Base-by-base conservation (phyloP, 2,113 vertebrate species). In the Apus apus region DNA sequence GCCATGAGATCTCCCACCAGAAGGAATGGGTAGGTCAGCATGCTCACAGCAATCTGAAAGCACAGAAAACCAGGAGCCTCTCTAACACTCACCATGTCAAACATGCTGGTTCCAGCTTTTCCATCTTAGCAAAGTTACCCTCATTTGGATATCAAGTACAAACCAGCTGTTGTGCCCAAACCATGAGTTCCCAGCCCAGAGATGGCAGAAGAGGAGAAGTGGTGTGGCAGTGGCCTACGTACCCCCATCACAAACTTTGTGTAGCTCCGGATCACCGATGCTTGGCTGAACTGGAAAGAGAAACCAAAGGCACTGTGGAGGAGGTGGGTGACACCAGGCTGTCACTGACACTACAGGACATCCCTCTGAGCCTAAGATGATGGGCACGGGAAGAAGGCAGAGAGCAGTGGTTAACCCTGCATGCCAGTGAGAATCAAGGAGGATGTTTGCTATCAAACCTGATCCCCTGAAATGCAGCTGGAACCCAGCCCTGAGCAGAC, bases 171-270 rank as follows among this genome's bases (percentile, higher is more conserved):
- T 82, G 30, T 56, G 65, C 53, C 65, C 73, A 23, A 38, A n/a
- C 58, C 66, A 29, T 0, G 2, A 83, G 62, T 26, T 54, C 73
- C 53, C 18, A 15, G 68, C 57, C 40, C 46, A 20, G 19, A 46
- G 46, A 9, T 2, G 21, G 56, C 62, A 50, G 13, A 68, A 45
- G 61, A 82, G 58, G 27, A 58, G 60, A 29, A 48, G 19, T 3
- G 66, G 60, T 7, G 4, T 0, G 3, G 72, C 48, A 26, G 60
- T 12, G 67, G 70, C 22, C 32, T 48, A 98, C 99, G 20, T 97
- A 99, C 99, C 81, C 98, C 98, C 98, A 99, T 99, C 76, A 99
- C 98, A 36, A 99, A 99, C 85, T 99, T 99, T 2, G 99, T 99
- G 97, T 99, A 99, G 97, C 98, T 99, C 76, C 98, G 98, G 48